Percentiles rank a stretch among this genome's conserved stretches.
These are phyloP conservation scores for Drosophila leonis DNA, from an alignment of 2,888 invertebrate species.

Conservation along the genomic window DNA sequence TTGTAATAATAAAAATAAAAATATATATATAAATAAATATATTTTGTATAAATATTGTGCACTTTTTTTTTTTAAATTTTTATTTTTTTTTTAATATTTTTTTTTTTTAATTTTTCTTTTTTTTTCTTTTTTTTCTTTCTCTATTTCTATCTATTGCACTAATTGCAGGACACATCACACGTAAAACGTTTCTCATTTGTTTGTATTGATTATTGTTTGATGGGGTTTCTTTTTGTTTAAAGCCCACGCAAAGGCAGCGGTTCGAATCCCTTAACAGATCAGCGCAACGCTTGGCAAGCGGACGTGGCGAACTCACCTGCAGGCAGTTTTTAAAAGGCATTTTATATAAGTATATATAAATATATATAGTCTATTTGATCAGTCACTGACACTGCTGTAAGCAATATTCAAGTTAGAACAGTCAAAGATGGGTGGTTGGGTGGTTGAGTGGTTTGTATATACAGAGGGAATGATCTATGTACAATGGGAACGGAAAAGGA, in stretches of 20 bases:
- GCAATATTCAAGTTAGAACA: constrained; percentile 7
- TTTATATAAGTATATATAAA: neutral
- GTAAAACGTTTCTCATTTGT: constrained; percentile 33
- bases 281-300: constrained; percentile 3
- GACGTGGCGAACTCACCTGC: constrained; percentile 51
- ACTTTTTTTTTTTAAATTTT: neutral
- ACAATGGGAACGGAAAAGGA: constrained; percentile 4
- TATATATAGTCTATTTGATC: neutral
- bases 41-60: constrained; percentile 5
- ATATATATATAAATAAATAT: neutral
- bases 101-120: neutral
- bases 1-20: neutral
- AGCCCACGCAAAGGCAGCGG: constrained; percentile 13
- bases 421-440: neutral
- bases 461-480: constrained; percentile 7
- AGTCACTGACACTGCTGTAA: constrained; percentile 11
- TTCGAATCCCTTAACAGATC: constrained; percentile 15
- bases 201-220: neutral
- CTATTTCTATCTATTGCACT: neutral
- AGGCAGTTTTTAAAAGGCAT: constrained; percentile 37
- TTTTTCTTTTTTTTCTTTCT: neutral
- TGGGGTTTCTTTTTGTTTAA: constrained; percentile 12
- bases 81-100: constrained; percentile 8
- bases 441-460: neutral
- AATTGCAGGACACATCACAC: constrained; percentile 25